Evolutionary conservation across 2,888 invertebrate genomes (phyloP).

Genomic region (Lottia scabra): DNA sequence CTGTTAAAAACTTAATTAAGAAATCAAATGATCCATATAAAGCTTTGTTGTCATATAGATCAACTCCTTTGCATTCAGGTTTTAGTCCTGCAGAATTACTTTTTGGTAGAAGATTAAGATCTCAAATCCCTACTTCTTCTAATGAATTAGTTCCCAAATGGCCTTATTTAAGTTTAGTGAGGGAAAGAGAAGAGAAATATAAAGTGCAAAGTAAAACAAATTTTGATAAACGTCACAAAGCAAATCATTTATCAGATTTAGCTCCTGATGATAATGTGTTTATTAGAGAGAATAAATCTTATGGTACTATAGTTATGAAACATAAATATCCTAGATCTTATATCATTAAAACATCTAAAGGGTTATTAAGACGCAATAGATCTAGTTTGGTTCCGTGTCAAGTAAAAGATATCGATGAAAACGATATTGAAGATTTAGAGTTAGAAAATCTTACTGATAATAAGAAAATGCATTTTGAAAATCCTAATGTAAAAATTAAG

Average conservation of each 20-base stretch:
- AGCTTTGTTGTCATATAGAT: conserved; percentile 14
- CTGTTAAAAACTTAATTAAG: background rate
- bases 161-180: conserved; percentile 18
- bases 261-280: background rate
- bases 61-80: conserved; percentile 12
- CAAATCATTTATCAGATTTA: background rate
- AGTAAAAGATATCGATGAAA: background rate
- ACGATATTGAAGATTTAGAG: too few relatives aligned
- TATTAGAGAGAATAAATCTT: background rate
- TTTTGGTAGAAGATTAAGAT: conserved; percentile 15
- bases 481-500: too few relatives aligned
- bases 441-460: too few relatives aligned
- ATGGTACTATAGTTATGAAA: background rate
- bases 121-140: background rate
- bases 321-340: background rate
- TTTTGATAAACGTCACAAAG: background rate
- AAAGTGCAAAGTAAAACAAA: background rate
- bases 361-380: background rate
- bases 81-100: conserved; percentile 14
- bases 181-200: background rate
- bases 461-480: too few relatives aligned
- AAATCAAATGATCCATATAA: conserved; percentile 13
- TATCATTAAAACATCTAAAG: background rate
- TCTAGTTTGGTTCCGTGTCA: background rate
- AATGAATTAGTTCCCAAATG: background rate